Percentiles rank a stretch among this genome's conserved stretches.
These are phyloP conservation scores for Nomia melanderi DNA, from an alignment of 1,140 invertebrate species.

Conservation along the genomic window DNA sequence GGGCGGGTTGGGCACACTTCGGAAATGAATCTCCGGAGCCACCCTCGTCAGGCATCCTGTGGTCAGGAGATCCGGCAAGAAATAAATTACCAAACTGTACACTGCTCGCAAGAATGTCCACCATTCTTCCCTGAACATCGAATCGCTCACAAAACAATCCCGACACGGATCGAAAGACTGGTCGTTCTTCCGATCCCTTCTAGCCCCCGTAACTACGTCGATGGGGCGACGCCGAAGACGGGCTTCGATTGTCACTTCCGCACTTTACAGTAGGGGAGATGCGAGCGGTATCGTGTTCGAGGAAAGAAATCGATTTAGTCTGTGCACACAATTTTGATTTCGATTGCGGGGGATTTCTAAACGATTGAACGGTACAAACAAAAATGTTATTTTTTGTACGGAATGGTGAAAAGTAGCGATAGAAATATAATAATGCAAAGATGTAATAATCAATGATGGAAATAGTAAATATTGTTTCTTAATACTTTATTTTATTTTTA, in stretches of 20 bases:
- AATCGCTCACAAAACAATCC: constrained; percentile 57
- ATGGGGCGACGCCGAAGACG: constrained; percentile 32
- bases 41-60: constrained; percentile 67
- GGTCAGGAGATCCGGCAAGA: constrained; percentile 74
- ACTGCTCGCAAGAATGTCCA: constrained; percentile 68
- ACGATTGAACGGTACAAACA: too few relatives aligned
- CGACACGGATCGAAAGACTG: constrained; percentile 54
- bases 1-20: constrained; percentile 1
- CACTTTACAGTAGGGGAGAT: background rate
- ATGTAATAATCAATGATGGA: too few relatives aligned
- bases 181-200: constrained; percentile 26
- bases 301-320: constrained; percentile 11
- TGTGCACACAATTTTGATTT: background rate
- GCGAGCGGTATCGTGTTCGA: background rate
- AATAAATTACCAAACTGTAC: constrained; percentile 74
- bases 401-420: too few relatives aligned
- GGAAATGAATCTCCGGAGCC: constrained; percentile 64
- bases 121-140: constrained; percentile 53
- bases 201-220: constrained; percentile 12
- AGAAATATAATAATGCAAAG: too few relatives aligned
- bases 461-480: too few relatives aligned
- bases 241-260: constrained; percentile 41
- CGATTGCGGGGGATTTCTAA: background rate
- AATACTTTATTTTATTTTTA: too few relatives aligned
- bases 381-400: too few relatives aligned